Base-by-base conservation (phyloP, 2,113 vertebrate species). In the Trichomycterus rosablanca region DNA sequence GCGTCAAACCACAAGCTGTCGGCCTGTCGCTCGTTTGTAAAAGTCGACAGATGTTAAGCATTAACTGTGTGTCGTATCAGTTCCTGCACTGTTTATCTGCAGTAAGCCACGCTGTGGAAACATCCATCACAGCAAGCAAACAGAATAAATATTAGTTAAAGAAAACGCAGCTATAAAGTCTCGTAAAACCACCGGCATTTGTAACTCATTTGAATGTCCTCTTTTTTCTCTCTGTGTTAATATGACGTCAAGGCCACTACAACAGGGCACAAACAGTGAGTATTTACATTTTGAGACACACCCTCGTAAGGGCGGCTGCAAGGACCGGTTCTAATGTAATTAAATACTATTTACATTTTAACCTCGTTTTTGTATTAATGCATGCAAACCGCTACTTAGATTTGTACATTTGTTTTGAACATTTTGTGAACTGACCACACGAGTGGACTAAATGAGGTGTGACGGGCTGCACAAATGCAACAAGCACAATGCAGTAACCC, bases 261-360 rank as follows among this genome's bases (percentile, higher is more conserved):
- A n/a, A n/a, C 46, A 5, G 37, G 32, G 2, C 5, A 23, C 20
- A 49, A 40, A 12, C 9, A 18, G n/a, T 14, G 9, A 3, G 22
- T 51, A 15, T 63, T 63, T 55, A 35, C 20, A 19, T 49, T 35
- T 51, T 19, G 15, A 15, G 28, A 34, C 23, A 19, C 54, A 43
- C 39, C 39, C 37, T 49, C 4, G 15, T n/a, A n/a, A 18, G 26
- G 3, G 7, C n/a, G 22, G 19, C 37, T 43, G 37, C 34, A 37
- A 22, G 37, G 19, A 15, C 22, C 7, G 22, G 19, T 22, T 45
- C 56, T n/a, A 34, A 24, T n/a, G 10, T 45, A n/a, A 59, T 59
- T 45, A 23, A 2, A 18, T 11, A 8, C 26, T 18, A 2, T 26
- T 48, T n/a, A 5, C n/a, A n/a, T n/a, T n/a, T n/a, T n/a, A n/a